phyloP scores from a whole-genome alignment of 2,888 invertebrate species.

The Escarpia spicata region DNA sequence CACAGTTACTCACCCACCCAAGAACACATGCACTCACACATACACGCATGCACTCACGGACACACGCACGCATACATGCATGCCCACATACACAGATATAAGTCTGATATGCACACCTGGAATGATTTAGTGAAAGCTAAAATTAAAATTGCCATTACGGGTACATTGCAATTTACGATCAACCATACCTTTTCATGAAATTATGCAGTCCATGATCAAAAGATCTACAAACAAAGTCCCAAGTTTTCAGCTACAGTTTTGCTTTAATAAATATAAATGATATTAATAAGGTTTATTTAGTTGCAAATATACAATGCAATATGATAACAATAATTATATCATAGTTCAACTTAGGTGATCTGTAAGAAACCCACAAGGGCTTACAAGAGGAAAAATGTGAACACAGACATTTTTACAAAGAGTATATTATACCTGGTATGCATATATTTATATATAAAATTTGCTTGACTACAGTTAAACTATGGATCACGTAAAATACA shows the following conservation, averaged over 20 bases:
- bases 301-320: background rate
- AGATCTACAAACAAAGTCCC: constrained; percentile 13
- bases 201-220: constrained; percentile 35
- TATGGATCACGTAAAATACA: too few species aligned
- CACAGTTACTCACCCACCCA: too few species aligned
- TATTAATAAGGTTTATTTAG: background rate
- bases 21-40: too few species aligned
- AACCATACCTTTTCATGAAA: constrained; percentile 34
- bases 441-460: constrained; percentile 13
- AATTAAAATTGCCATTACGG: background rate
- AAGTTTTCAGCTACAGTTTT: background rate
- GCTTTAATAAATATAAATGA: background rate
- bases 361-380: too few species aligned
- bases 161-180: background rate
- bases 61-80: too few species aligned
- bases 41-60: too few species aligned
- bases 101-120: too few species aligned
- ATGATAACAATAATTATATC: too few species aligned
- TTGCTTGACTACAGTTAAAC: constrained; percentile 47
- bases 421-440: background rate
- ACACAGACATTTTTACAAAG: background rate
- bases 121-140: background rate
- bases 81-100: too few species aligned
- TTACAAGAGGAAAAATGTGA: too few species aligned
- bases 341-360: too few species aligned